These are phyloP conservation scores for Nothura maculosa DNA, from an alignment of 2,797 vertebrate genomes.

Conservation along the genomic window DNA sequence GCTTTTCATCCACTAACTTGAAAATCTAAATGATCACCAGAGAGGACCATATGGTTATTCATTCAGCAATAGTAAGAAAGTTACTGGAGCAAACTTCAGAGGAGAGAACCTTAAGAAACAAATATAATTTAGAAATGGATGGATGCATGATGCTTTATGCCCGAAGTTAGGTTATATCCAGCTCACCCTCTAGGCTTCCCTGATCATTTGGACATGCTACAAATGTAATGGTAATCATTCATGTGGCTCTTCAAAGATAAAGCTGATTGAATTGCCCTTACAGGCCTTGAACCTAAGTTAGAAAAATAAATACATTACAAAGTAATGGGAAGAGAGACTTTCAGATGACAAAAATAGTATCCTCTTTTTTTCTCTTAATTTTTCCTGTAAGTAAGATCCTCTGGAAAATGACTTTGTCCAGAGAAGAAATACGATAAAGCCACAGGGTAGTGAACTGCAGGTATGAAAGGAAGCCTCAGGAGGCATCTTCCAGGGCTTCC, in stretches of 20 bases:
- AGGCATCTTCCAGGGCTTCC: neutral
- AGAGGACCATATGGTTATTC: neutral
- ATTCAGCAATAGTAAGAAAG: neutral
- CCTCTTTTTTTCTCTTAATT: neutral
- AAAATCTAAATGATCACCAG: neutral
- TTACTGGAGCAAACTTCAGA: neutral
- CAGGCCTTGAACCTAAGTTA: neutral
- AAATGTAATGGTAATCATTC: neutral
- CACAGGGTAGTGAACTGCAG: neutral
- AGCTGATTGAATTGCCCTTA: neutral
- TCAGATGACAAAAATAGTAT: neutral
- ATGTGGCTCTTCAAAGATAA: neutral
- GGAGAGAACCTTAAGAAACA: neutral
- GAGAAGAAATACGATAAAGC: neutral
- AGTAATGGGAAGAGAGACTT: neutral
- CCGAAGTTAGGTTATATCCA: neutral
- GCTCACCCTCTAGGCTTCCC: neutral
- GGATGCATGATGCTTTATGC: neutral
- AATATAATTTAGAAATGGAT: neutral
- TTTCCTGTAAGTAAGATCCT: neutral
- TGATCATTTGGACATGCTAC: neutral
- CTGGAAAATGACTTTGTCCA: neutral
- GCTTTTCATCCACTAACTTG: neutral
- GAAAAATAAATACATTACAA: neutral
- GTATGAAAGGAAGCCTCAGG: neutral